phyloP scores from a whole-genome alignment of 1,140 invertebrate genomes.

The Eupeodes corollae region DNA sequence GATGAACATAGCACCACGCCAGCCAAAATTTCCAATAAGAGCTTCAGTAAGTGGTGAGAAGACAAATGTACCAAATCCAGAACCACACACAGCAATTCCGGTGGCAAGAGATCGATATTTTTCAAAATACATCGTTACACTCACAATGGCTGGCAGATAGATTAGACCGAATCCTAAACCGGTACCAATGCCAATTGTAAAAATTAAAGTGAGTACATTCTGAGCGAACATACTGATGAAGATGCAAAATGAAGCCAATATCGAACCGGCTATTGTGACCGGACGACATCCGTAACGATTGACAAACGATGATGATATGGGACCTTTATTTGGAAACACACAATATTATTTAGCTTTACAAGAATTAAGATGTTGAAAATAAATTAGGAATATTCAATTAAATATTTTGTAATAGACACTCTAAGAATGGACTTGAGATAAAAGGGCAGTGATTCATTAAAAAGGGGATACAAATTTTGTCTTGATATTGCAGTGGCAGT shows the following conservation, averaged over 20 bases:
- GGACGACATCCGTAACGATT: conserved; percentile 85
- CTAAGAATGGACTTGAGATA: no score
- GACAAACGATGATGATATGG: conserved; percentile 81
- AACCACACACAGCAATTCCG: conserved; percentile 88
- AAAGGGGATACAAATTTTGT: no score
- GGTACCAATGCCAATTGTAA: conserved; percentile 79
- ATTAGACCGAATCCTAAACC: conserved; percentile 89
- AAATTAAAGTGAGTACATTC: conserved; percentile 67
- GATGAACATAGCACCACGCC: conserved; percentile 66
- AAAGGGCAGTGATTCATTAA: no score
- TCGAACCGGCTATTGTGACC: conserved; percentile 77
- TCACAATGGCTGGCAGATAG: conserved; percentile 88
- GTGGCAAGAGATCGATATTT: conserved; percentile 82
- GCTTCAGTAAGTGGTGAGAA: conserved; percentile 65
- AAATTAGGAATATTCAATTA: no score
- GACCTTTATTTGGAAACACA: conserved; percentile 48
- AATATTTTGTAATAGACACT: no score
- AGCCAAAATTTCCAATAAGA: conserved; percentile 52
- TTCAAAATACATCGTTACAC: conserved; percentile 90
- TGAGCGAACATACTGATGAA: conserved; percentile 61
- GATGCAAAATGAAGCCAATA: conserved; percentile 66
- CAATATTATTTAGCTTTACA: conserved; percentile 1
- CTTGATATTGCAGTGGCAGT: no score
- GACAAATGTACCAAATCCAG: conserved; percentile 75
- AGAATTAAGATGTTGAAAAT: no score